Conservation (phyloP, 2,797 vertebrate genomes). For the Miopithecus talapoin region DNA sequence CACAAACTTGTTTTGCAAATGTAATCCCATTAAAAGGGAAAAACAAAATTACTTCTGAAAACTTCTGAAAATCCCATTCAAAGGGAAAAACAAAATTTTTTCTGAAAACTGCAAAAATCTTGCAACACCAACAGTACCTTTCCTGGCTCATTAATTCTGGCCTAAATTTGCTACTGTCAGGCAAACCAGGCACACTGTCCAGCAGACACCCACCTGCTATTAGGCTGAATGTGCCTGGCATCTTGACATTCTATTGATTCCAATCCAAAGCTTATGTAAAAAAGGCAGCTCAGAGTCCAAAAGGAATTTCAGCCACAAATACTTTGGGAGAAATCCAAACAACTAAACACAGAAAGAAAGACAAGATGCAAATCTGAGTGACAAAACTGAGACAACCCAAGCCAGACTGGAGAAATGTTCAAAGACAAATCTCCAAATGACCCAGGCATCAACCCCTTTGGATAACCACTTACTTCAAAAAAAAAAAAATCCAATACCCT, state of each 20-base stretch:
- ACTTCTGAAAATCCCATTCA: neutral
- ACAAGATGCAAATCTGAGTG: slow-evolving; percentile 53
- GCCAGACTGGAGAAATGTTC: neutral
- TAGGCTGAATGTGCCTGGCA: slow-evolving; percentile 56
- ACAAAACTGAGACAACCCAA: slow-evolving; percentile 1
- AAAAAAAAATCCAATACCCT: neutral
- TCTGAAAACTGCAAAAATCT: slow-evolving; percentile 50
- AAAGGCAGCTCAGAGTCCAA: slow-evolving; percentile 58
- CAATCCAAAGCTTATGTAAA: slow-evolving; percentile 68
- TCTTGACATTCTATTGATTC: slow-evolving; percentile 73
- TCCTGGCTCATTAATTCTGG: slow-evolving; percentile 65
- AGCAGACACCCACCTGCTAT: slow-evolving; percentile 66
- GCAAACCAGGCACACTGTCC: slow-evolving; percentile 30
- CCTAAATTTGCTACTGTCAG: slow-evolving; percentile 65
- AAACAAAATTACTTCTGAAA: slow-evolving; percentile 6
- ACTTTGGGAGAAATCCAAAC: slow-evolving; percentile 64
- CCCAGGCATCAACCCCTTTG: neutral
- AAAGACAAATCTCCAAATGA: slow-evolving; percentile 28
- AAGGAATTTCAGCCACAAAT: slow-evolving; percentile 68
- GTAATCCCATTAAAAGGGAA: neutral
- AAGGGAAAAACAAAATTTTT: neutral
- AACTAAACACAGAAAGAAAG: slow-evolving; percentile 54
- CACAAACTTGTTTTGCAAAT: neutral
- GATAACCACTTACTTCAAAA: neutral
- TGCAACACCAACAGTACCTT: neutral